Evolutionary conservation across 2,113 vertebrate species (phyloP), one percentile per base, ranked within the genome.

Genomic region (Montifringilla adamsi): DNA sequence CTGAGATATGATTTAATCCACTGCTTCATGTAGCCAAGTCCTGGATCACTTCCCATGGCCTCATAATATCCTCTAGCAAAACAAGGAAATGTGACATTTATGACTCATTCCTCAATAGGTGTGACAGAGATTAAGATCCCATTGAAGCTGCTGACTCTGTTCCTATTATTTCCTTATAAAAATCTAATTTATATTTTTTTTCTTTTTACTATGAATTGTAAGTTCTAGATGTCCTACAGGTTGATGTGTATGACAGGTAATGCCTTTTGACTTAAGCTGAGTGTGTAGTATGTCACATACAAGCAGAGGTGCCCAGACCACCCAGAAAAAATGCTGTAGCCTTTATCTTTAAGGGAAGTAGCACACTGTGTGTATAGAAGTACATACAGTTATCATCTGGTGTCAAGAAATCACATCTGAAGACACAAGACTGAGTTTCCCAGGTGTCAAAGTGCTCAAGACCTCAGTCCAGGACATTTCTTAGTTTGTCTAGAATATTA

Each of bases 391-490:
- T 82, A 90, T 30, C 24, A 64, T 33, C 10, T 37, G 11, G 2
- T 55, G 49, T 28, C 75, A 93, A 72, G 58, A 72, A 15, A 64
- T 35, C 24, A 26, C 17, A 37, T 30, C 58, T 64, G 19, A 64
- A 91, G 43, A 77, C 20, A 46, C 13, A 28, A 70, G 26, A 69
- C 68, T 80, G 49, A 55, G 58, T 73, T 88, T 92, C 26, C 20
- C 26, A 55, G 62, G 14, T 3, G 13, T 62, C 28, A 31, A 79
- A 46, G n/a, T 14, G 11, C 19, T 77, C 0, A 0, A 77, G 31
- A 83, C 8, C 26, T 92, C 59, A 86, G 39, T 5, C 21, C 33
- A 70, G 31, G 75, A 84, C 21, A 66, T 67, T 74, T 77, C 37
- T 85, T 9, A n/a, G 13, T 90, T 96, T 86, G 44, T 55, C 43